A percentile compares a stretch with the other conserved stretches of the same genome.
These are phyloP conservation scores for Protomyctophum bolini DNA, from an alignment of 2,113 vertebrate genomes.

Conservation along the genomic window DNA sequence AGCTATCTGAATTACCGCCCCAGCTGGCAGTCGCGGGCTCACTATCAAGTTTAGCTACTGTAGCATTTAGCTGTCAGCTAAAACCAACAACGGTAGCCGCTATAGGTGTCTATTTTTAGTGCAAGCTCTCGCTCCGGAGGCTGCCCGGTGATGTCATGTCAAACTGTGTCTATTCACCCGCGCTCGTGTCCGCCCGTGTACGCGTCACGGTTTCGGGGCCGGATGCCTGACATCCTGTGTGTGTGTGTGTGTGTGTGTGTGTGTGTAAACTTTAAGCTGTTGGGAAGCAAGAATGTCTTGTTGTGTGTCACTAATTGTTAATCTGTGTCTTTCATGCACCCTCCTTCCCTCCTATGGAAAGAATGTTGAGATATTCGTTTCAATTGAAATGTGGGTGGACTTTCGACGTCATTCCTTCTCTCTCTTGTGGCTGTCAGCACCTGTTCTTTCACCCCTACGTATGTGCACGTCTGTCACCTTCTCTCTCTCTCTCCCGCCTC, in stretches of 20 bases:
- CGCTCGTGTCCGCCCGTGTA: conserved; percentile 14
- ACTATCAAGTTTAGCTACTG: conserved; percentile 10
- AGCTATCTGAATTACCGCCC: conserved; percentile 52
- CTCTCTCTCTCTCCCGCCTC: not conserved
- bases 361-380: conserved; percentile 47
- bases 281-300: conserved; percentile 26
- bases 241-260: too few relatives aligned
- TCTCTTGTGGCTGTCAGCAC: not conserved
- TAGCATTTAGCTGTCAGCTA: conserved; percentile 28
- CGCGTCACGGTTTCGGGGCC: conserved; percentile 19
- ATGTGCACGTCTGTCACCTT: not conserved
- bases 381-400: conserved; percentile 10
- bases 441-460: not conserved
- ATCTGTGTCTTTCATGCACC: conserved; percentile 3
- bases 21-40: conserved; percentile 46
- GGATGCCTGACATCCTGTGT: conserved; percentile 20
- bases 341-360: conserved; percentile 42
- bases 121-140: conserved; percentile 1
- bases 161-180: conserved; percentile 17
- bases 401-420: conserved; percentile 1
- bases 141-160: conserved; percentile 44
- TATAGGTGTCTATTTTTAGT: conserved; percentile 63
- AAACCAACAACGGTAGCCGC: conserved; percentile 29
- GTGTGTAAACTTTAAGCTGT: conserved; percentile 9
- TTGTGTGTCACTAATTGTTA: not conserved